Conservation (phyloP, 2,113 vertebrate species). For the Paralichthys olivaceus region DNA sequence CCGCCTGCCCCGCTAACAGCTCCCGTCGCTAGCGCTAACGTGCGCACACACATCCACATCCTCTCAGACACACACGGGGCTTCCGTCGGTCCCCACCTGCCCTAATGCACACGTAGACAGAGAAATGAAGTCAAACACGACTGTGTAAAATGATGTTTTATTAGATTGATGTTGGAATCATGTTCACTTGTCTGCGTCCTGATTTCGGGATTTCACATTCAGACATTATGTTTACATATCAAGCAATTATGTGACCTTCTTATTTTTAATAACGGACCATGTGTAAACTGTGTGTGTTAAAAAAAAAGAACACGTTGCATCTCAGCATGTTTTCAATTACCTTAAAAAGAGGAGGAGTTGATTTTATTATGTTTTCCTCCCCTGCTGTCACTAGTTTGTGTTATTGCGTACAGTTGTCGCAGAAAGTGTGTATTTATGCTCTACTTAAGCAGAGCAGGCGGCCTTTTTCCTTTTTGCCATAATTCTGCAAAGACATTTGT, state of each 20-base stretch:
- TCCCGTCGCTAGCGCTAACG: slow-evolving; percentile 78
- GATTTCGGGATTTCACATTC: neutral
- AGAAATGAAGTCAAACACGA: slow-evolving; percentile 27
- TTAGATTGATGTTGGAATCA: neutral
- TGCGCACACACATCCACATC: slow-evolving; percentile 63
- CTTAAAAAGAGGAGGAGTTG: neutral
- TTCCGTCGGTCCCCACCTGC: slow-evolving; percentile 61
- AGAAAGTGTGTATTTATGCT: neutral
- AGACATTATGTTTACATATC: neutral
- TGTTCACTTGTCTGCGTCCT: neutral
- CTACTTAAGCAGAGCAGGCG: too few relatives aligned
- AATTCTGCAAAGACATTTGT: too few relatives aligned
- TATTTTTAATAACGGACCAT: neutral
- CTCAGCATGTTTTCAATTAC: neutral
- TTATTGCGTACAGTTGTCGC: neutral
- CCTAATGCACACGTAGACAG: slow-evolving; percentile 37
- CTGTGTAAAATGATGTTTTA: slow-evolving; percentile 11
- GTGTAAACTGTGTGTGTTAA: neutral
- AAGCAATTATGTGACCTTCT: neutral
- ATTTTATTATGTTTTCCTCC: neutral
- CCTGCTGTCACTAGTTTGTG: neutral
- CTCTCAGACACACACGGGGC: slow-evolving; percentile 61
- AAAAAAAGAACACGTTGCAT: neutral
- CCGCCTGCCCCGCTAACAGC: slow-evolving; percentile 81
- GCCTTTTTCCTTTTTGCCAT: too few relatives aligned